These are phyloP conservation scores for Allygus modestus DNA, from an alignment of 2,888 invertebrate genomes.

Conservation along the genomic window DNA sequence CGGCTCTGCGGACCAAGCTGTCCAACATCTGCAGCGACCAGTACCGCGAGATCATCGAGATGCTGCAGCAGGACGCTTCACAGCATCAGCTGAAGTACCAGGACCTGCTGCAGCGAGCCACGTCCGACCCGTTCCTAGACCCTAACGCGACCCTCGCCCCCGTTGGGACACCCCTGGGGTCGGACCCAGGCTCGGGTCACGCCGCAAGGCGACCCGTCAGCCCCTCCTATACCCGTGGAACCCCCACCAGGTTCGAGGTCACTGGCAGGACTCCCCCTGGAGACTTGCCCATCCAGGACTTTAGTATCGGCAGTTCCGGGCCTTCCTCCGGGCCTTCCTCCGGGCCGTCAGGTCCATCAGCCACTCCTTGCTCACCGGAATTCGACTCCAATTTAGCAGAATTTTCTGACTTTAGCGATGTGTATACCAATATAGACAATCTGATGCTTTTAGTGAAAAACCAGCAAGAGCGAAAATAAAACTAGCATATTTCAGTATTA, in stretches of 20 bases:
- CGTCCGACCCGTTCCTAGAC: background rate
- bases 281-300: background rate
- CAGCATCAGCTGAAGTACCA: background rate
- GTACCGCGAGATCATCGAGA: constrained; percentile 4
- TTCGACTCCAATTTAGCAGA: background rate
- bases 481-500: too few relatives aligned
- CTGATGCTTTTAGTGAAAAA: background rate
- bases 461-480: background rate
- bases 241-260: background rate
- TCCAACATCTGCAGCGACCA: constrained; percentile 3
- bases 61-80: background rate
- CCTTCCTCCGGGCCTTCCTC: too few relatives aligned
- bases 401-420: background rate
- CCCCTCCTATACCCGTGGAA: too few relatives aligned
- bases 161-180: background rate
- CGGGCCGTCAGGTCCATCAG: too few relatives aligned
- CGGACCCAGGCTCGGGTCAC: background rate
- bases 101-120: background rate
- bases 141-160: constrained; percentile 20
- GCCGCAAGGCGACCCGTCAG: background rate
- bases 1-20: background rate
- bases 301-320: background rate
- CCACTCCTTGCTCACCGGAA: background rate
- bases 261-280: background rate
- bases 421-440: background rate